Evolutionary conservation across 1,140 invertebrate genomes (phyloP), one percentile per base, ranked within the genome.

Genomic region (Ectropis grisescens): DNA sequence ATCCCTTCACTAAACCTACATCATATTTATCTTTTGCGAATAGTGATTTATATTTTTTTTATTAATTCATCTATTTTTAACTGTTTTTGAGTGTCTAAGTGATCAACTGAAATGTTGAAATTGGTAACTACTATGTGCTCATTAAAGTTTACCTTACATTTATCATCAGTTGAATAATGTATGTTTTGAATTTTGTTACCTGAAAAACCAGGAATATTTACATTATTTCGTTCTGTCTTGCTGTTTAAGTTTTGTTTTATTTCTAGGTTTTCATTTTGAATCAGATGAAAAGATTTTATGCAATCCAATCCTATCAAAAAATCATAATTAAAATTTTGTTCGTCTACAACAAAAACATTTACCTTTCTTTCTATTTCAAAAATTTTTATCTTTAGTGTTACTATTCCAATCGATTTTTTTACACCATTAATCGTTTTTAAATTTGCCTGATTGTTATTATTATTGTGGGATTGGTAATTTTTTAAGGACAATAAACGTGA

Each of bases 11-110:
- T 3, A 23, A 43, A 8, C 46, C 46, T 29, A 48, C 36, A 14
- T 43, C 41, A 33, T 49, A 49, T 34, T 71, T 72, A 28, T 71
- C 37, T 42, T 69, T 70, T 39, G 65, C 67, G 65, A n/a, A n/a
- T n/a, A n/a, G n/a, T n/a, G n/a, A n/a, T n/a, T n/a, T n/a, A n/a
- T n/a, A n/a, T n/a, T n/a, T 51, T 47, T 1, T 39, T n/a, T 30
- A 59, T 49, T 5, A 66, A 26, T 35, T 33, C 37, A 35, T 57
- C 12, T 44, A 67, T 67, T 46, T 47, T 37, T 13, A 13, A 29
- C 37, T 51, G 35, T n/a, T 44, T 68, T 31, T 58, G 7, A 14
- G 1, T n/a, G 28, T 53, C 41, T 46, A 65, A 39, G 41, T 68
- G 31, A 37, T 40, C 44, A 33, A 66, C 29, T 25, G 19, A 25